Evolutionary conservation across 2,888 invertebrate genomes (phyloP).

Genomic region (Tetragonisca angustula): DNA sequence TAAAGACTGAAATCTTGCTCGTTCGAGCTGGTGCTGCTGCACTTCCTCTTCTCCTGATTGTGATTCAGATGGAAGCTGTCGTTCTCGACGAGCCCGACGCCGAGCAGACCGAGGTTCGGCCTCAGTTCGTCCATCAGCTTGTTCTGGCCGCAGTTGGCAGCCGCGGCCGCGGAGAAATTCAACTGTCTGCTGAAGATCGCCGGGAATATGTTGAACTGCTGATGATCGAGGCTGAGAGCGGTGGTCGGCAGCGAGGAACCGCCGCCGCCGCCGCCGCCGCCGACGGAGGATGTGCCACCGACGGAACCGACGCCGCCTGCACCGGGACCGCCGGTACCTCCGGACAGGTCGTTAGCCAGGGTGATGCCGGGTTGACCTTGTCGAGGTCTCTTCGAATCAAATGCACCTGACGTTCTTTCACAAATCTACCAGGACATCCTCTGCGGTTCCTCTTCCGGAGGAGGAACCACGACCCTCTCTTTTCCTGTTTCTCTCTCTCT

Average conservation of each 20-base stretch:
- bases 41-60: slow-evolving; percentile 88
- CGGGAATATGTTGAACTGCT: slow-evolving; percentile 96
- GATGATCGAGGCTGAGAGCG: slow-evolving; percentile 87
- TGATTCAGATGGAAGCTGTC: slow-evolving; percentile 87
- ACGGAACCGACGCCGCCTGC: slow-evolving; percentile 92
- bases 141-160: slow-evolving; percentile 87
- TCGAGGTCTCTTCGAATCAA: slow-evolving; percentile 64
- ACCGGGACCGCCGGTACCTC: slow-evolving; percentile 84
- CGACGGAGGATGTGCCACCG: slow-evolving; percentile 88
- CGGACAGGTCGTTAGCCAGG: slow-evolving; percentile 83
- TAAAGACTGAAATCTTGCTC: slow-evolving; percentile 96
- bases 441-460: slow-evolving; percentile 29
- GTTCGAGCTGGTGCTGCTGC: slow-evolving; percentile 92
- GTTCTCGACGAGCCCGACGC: slow-evolving; percentile 92
- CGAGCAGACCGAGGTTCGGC: slow-evolving; percentile 92
- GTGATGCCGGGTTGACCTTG: slow-evolving; percentile 82
- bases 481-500: neutral
- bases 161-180: slow-evolving; percentile 89
- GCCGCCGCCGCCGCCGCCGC: slow-evolving; percentile 85
- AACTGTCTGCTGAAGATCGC: slow-evolving; percentile 95
- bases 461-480: slow-evolving; percentile 11
- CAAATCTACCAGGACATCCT: slow-evolving; percentile 67
- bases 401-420: slow-evolving; percentile 33
- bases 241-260: slow-evolving; percentile 84
- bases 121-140: slow-evolving; percentile 95